Evolutionary conservation across 2,113 vertebrate genomes (phyloP), one percentile per base, ranked within the genome.

Genomic region (Conger conger): DNA sequence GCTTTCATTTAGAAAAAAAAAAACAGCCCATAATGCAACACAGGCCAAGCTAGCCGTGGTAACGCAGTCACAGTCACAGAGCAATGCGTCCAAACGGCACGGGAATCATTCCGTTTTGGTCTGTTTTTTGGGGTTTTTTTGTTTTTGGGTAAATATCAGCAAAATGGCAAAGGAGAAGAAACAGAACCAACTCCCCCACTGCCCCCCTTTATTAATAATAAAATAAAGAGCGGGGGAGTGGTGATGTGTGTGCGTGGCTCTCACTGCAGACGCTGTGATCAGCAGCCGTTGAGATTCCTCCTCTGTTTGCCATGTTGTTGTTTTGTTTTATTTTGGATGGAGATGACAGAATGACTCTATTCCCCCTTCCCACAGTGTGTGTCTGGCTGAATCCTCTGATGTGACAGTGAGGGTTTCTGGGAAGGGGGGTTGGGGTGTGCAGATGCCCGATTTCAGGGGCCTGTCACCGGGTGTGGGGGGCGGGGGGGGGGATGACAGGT

Each of bases 151-250:
- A 17, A 16, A 57, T 57, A 63, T 63, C 57, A 4, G 57, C 57
- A 57, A 57, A 86, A 89, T 86, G 81, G 80, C 42, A 82, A 36
- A 60, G 80, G 88, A 83, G 79, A 84, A 36, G 82, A 85, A 91
- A 89, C 89, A 87, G 89, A 42, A 88, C 91, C 85, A 87, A 90
- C 92, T 93, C 92, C 92, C 90, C 87, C 91, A n/a, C n/a, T n/a
- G n/a, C 90, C 84, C 86, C 82, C 88, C 86, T n/a, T n/a, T n/a
- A n/a, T n/a, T n/a, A n/a, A n/a, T n/a, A n/a, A n/a, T n/a, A 85
- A 86, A 89, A 83, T 45, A 63, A 86, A 73, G 15, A 33, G 83
- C 87, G 87, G 79, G 87, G 79, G 3, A 50, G 82, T 60, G 40
- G 81, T 60, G 82, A 80, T 86, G 87, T 83, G 87, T 53, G n/a